A percentile compares a stretch with the other conserved stretches of the same genome.
Conservation (phyloP, 2,888 invertebrate genomes). For the Serripes groenlandicus region DNA sequence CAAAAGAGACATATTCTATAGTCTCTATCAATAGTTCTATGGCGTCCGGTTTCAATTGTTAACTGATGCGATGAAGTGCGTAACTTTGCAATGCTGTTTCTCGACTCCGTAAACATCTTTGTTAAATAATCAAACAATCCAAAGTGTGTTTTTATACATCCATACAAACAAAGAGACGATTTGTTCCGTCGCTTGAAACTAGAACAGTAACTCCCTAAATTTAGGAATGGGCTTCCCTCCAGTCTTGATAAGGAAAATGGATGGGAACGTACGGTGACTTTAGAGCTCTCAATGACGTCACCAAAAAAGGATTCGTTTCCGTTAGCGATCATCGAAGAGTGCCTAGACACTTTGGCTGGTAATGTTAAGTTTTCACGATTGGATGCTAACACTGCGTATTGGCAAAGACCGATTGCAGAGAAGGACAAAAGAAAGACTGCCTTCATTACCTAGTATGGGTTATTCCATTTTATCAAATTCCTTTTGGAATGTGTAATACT, state of each 20-base stretch:
- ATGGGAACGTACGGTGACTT: neutral
- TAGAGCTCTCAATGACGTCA: neutral
- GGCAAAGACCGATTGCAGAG: neutral
- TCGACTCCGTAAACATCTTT: too few species aligned
- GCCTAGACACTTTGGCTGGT: neutral
- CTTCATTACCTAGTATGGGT: neutral
- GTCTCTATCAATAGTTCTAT: too few species aligned
- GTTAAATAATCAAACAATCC: too few species aligned
- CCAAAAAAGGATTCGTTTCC: neutral
- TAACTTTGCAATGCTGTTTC: too few species aligned
- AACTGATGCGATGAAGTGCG: too few species aligned
- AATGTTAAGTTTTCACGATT: neutral
- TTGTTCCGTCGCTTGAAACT: neutral
- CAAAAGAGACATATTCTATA: too few species aligned
- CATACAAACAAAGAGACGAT: too few species aligned
- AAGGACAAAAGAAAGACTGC: neutral
- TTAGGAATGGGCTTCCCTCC: neutral
- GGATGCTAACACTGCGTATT: neutral
- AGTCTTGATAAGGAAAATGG: neutral
- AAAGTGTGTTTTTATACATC: too few species aligned
- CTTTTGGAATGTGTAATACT: neutral
- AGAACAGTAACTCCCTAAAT: neutral
- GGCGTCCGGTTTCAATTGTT: too few species aligned
- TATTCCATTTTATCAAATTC: neutral
- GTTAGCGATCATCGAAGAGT: neutral